Conservation (phyloP, 2,113 vertebrate species). For the Rhabdomys dilectus region DNA sequence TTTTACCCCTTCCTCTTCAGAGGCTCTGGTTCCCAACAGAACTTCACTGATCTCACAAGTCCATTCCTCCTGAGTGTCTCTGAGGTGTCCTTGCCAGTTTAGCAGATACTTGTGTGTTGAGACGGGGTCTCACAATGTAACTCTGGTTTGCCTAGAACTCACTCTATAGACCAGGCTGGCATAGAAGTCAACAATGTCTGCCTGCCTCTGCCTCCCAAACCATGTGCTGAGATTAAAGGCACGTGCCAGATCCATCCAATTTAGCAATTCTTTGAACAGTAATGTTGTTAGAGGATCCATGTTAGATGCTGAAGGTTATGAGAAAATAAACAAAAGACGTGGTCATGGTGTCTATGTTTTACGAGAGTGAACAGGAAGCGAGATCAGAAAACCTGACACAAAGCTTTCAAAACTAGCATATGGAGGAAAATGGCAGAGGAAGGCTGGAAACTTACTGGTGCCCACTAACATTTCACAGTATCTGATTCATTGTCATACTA, state of each 20-base stretch:
- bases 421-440: background rate
- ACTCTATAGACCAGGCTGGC: background rate
- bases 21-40: background rate
- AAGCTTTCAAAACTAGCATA: background rate
- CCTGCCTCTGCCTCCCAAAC: background rate
- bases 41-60: background rate
- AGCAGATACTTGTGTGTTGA: background rate
- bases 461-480: background rate
- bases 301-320: background rate
- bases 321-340: background rate
- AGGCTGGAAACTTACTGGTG: background rate
- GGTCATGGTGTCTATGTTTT: background rate
- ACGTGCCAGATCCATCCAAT: background rate
- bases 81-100: background rate
- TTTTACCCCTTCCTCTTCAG: background rate
- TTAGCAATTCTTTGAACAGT: conserved; percentile 1
- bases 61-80: background rate
- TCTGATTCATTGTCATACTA: background rate
- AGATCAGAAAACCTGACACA: background rate
- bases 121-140: background rate
- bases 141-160: background rate
- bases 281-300: background rate
- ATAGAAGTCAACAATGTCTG: no score
- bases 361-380: background rate
- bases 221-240: background rate